A percentile compares a stretch with the other conserved stretches of the same genome.
phyloP scores from a whole-genome alignment of 92 coral and sea anemone species.

The Epizoanthus scotinus region DNA sequence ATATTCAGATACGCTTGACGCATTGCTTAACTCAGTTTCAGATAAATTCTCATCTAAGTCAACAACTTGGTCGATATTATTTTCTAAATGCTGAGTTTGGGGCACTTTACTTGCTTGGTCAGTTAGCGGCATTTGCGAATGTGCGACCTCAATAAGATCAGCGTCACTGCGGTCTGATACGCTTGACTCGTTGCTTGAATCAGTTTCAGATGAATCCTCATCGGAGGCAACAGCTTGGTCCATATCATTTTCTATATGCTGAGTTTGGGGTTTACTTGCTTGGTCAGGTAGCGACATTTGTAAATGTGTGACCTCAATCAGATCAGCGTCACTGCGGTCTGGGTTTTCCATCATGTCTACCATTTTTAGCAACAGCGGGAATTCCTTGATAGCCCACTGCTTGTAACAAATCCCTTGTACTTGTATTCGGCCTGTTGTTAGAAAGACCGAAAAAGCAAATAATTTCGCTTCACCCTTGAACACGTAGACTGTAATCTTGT shows the following conservation, averaged over 20 bases:
- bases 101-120: background rate
- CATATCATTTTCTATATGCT: too few species aligned
- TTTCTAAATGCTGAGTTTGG: too few species aligned
- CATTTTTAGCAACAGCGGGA: constrained; percentile 35
- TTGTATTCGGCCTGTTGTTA: constrained; percentile 20
- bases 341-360: constrained; percentile 18
- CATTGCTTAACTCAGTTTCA: constrained; percentile 13
- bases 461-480: constrained; percentile 21
- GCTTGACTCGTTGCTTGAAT: too few species aligned
- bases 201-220: too few species aligned
- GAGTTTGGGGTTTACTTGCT: background rate
- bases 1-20: constrained; percentile 15
- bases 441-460: constrained; percentile 33
- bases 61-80: background rate
- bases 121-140: background rate
- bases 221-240: too few species aligned
- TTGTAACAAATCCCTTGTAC: constrained; percentile 36
- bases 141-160: background rate
- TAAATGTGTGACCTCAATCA: background rate
- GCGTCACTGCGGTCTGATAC: constrained; percentile 5
- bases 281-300: background rate
- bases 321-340: constrained; percentile 5
- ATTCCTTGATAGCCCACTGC: constrained; percentile 34
- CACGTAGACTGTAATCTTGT: constrained; percentile 16
- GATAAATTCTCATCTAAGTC: constrained; percentile 4